These are phyloP conservation scores for Morinoia aosen DNA, from an alignment of 2,888 invertebrate species.

Conservation along the genomic window DNA sequence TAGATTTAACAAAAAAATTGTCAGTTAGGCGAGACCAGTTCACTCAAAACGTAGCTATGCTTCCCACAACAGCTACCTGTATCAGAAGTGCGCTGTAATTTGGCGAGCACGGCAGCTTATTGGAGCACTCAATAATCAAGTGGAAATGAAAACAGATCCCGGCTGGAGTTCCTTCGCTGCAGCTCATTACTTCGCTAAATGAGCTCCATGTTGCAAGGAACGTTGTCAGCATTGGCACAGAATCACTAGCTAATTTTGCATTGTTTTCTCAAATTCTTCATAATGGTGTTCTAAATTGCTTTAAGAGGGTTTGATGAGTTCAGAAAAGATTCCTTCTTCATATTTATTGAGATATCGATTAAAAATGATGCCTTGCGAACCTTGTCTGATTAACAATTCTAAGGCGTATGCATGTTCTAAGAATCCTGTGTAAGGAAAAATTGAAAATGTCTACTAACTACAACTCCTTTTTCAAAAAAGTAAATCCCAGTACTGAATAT, in stretches of 20 bases:
- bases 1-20: not conserved
- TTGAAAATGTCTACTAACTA: not conserved
- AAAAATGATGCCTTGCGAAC: too few relatives aligned
- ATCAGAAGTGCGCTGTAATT: not conserved
- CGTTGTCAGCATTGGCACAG: not conserved
- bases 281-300: not conserved
- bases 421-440: not conserved
- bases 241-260: not conserved
- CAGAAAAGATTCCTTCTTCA: too few relatives aligned
- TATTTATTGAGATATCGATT: too few relatives aligned
- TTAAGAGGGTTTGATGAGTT: too few relatives aligned
- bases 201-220: not conserved
- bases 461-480: not conserved
- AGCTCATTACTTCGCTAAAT: not conserved
- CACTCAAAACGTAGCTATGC: not conserved
- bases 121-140: not conserved
- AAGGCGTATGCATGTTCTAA: not conserved
- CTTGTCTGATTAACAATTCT: not conserved
- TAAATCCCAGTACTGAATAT: not conserved
- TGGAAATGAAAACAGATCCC: not conserved
- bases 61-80: not conserved
- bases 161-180: not conserved
- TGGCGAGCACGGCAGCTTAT: not conserved
- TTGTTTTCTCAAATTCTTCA: not conserved
- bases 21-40: not conserved